Evolutionary conservation across 2,888 invertebrate species (phyloP), one percentile per base, ranked within the genome.

Genomic region (Ophion ventricosus): DNA sequence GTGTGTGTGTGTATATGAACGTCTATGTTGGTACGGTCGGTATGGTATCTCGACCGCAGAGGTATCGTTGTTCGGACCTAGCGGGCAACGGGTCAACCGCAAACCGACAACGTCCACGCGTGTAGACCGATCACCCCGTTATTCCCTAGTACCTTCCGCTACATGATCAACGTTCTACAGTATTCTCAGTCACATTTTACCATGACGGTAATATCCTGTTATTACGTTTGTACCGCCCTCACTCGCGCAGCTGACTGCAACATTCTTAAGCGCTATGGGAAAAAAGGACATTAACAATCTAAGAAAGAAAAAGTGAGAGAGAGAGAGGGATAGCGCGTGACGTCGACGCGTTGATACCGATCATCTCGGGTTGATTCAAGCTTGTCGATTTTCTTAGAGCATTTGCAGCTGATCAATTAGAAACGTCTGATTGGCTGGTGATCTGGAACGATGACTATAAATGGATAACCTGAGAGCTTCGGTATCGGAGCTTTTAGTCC

Each of bases 101-200:
- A 92, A 91, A 91, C 92, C 92, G 90, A 92, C 91, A 89, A 90
- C 89, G 91, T 92, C 91, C 92, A 91, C 91, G 90, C 88, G 80
- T 59, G 66, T 74, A 23, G 73, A 89, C 88, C 87, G 87, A 86
- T 85, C 87, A 82, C 82, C 85, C 73, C 74, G 77, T 75, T 84
- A 80, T 82, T 59, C 80, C 73, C 67, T 66, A 56, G 76, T 75
- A 81, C 23, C 26, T 79, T 57, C 67, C 70, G 59, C 73, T 79
- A 84, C 78, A 67, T 72, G 70, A 78, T 75, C 61, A 49, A 82
- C 76, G 82, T 79, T 78, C 67, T 79, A 80, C 78, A 35, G 29
- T 56, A 73, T 67, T 76, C 80, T 72, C 54, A 59, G 3, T 43
- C 64, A 59, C 66, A 67, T 73, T 80, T 64, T 57, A 64, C 17